A percentile compares a stretch with the other conserved stretches of the same genome.
Conservation (phyloP, 2,797 vertebrate species). For the Tachyglossus aculeatus region DNA sequence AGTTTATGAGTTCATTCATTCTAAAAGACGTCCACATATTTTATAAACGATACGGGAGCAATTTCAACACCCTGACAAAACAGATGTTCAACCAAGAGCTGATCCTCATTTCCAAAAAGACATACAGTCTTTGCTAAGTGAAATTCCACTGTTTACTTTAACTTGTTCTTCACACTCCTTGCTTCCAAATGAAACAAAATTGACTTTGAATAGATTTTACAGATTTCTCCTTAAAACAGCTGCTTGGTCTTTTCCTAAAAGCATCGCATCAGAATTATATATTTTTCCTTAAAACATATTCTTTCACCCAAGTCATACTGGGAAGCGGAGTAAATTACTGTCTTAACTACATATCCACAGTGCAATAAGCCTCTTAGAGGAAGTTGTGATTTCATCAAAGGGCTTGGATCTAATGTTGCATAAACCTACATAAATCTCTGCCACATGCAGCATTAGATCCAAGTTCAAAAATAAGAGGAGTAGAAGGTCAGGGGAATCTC, state of each 20-base stretch:
- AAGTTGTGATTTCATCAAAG: not conserved
- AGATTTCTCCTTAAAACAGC: constrained; percentile 59
- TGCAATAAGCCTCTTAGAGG: constrained; percentile 16
- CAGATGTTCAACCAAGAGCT: too few species aligned
- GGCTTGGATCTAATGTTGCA: not conserved
- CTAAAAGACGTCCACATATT: not conserved
- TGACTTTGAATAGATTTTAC: constrained; percentile 53
- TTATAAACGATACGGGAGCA: not conserved
- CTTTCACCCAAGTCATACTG: constrained; percentile 40
- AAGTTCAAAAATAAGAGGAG: too few species aligned
- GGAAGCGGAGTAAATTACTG: constrained; percentile 38
- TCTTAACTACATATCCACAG: constrained; percentile 18
- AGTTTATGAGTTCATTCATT: too few species aligned
- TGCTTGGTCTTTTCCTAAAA: constrained; percentile 54
- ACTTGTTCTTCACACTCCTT: constrained; percentile 51
- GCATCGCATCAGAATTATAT: constrained; percentile 56
- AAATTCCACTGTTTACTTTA: constrained; percentile 47
- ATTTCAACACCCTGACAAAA: not conserved
- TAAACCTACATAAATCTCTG: not conserved
- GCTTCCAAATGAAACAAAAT: constrained; percentile 52
- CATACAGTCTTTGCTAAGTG: constrained; percentile 5
- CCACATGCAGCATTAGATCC: not conserved
- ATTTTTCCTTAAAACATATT: constrained; percentile 44
- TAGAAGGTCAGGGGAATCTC: too few species aligned
- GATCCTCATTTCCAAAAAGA: too few species aligned